These are phyloP conservation scores for Pseudomyrmex cubaensis DNA, from an alignment of 1,140 invertebrate genomes.

Conservation along the genomic window DNA sequence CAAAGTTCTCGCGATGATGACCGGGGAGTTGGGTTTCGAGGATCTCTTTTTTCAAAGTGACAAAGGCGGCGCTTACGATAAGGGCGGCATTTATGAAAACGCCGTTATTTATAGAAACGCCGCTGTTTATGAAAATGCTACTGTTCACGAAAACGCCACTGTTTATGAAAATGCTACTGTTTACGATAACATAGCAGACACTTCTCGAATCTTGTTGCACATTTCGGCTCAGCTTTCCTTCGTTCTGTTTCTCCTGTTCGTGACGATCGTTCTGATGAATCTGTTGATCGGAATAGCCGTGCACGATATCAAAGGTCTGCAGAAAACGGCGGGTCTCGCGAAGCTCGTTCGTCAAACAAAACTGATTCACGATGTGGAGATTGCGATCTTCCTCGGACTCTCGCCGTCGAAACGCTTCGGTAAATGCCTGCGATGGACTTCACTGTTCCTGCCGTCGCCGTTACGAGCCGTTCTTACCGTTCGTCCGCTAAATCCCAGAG, in stretches of 20 bases:
- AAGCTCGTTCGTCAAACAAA: conserved; percentile 92
- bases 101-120: conserved; percentile 13
- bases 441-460: conserved; percentile 90
- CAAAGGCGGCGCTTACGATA: conserved; percentile 86
- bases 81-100: conserved; percentile 86
- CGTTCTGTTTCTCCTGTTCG: conserved; percentile 90
- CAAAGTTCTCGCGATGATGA: conserved; percentile 95
- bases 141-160: too few relatives aligned
- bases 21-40: conserved; percentile 92
- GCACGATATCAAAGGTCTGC: conserved; percentile 91
- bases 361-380: conserved; percentile 90
- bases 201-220: conserved; percentile 86
- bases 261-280: conserved; percentile 94
- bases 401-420: conserved; percentile 89
- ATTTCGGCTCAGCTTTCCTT: conserved; percentile 91
- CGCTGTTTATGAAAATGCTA: too few relatives aligned
- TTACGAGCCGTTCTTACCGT: conserved; percentile 92
- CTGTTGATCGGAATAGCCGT: conserved; percentile 92
- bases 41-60: conserved; percentile 87
- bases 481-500: conserved; percentile 91
- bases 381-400: conserved; percentile 89
- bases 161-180: conserved; percentile 78
- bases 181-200: conserved; percentile 78
- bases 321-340: conserved; percentile 91
- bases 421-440: conserved; percentile 90